phyloP scores from a whole-genome alignment of 2,797 vertebrate genomes.

The Pseudochromis fuscus region DNA sequence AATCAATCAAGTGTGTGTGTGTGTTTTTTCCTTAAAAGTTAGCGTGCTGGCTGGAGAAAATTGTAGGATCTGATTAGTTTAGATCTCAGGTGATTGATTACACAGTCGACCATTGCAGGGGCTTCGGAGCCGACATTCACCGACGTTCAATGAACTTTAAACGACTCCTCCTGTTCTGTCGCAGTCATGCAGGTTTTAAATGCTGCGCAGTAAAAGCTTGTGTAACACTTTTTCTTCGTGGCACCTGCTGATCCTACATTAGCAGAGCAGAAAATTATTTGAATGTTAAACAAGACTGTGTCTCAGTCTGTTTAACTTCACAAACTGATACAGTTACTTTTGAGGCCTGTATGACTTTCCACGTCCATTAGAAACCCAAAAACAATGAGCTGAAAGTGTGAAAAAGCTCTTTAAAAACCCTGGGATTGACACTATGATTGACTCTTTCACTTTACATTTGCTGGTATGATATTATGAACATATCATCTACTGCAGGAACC shows the following conservation, averaged over 20 bases:
- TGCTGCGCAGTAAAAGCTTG: slow-evolving; percentile 35
- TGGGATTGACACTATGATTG: no score
- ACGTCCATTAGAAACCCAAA: no score
- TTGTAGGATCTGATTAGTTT: slow-evolving; percentile 37
- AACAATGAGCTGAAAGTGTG: no score
- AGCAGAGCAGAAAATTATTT: background rate
- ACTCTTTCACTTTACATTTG: no score
- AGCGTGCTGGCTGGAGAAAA: slow-evolving; percentile 13
- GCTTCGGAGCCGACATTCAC: background rate
- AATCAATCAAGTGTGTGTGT: slow-evolving; percentile 57
- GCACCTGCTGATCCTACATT: slow-evolving; percentile 24
- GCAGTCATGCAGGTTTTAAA: slow-evolving; percentile 29
- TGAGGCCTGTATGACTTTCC: no score
- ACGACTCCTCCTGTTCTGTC: slow-evolving; percentile 13
- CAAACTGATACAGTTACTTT: no score
- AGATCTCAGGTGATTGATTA: slow-evolving; percentile 51
- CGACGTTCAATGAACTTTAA: slow-evolving; percentile 35
- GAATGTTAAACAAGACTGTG: background rate
- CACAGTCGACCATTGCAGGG: background rate
- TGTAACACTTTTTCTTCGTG: slow-evolving; percentile 18
- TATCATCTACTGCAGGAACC: no score
- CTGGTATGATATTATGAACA: no score
- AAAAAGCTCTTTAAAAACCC: no score
- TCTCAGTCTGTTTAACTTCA: background rate
- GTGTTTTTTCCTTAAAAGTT: slow-evolving; percentile 52